phyloP scores from a whole-genome alignment of 2,113 vertebrate species.

The Cichladusa arquata region DNA sequence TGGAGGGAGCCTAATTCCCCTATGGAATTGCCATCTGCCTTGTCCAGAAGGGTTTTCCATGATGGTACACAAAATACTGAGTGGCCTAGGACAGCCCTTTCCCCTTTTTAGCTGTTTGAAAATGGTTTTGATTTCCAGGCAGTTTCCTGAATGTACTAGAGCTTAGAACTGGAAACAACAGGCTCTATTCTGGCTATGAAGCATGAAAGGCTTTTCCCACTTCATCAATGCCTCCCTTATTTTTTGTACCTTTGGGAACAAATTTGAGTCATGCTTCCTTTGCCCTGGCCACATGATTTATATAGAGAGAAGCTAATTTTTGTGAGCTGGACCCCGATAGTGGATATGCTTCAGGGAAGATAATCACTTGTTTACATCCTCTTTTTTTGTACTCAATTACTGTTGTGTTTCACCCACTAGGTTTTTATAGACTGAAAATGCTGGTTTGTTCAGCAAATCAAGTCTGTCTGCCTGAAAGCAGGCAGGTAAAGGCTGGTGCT shows the following conservation, averaged over 20 bases:
- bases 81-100: not conserved
- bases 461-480: not conserved
- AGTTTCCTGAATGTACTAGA: not conserved
- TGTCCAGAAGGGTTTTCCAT: not conserved
- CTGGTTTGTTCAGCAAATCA: not conserved
- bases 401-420: not conserved
- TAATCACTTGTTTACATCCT: not conserved
- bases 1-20: not conserved
- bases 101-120: not conserved
- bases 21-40: fast-evolving
- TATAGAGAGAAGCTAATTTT: not conserved
- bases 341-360: not conserved
- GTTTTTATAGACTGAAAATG: not conserved
- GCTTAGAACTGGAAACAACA: not conserved
- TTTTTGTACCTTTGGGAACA: not conserved
- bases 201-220: not conserved
- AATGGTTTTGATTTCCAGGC: not conserved
- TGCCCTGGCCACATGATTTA: not conserved
- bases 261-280: not conserved
- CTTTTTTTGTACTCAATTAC: not conserved
- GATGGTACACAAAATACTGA: not conserved
- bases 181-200: not conserved
- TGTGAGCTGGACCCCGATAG: not conserved
- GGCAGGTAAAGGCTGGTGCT: not conserved
- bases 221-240: not conserved